Evolutionary conservation across 30 jellyfish, hydroid and myxozoan genomes (phyloP), one percentile per base, ranked within the genome.

Genomic region (Chironex yamaguchii): DNA sequence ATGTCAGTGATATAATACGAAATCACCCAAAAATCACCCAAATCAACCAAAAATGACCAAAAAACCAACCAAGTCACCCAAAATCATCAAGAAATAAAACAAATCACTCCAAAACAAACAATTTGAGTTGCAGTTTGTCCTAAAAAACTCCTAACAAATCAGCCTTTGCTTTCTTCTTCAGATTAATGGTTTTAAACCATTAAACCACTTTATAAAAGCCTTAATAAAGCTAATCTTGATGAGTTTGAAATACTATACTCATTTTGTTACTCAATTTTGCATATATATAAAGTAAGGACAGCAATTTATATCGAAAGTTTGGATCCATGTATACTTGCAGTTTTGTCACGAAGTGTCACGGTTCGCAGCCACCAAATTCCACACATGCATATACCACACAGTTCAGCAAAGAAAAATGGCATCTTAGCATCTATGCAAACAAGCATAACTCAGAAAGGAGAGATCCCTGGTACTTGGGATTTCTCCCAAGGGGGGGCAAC

Each of bases 381-480:
- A 42, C 58, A 42, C 58, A 42, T 42, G 58, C 58, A 42, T 42
- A 42, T 42, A 42, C 58, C 58, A 42, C 58, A 42, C 58, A 42
- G 58, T 42, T 42, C 58, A 42, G 58, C 58, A 42, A 42, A 42
- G 58, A 42, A 42, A 42, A 42, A 42, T 42, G 58, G 17, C 58
- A 42, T 42, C 58, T n/a, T n/a, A n/a, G n/a, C n/a, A n/a, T n/a
- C n/a, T n/a, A n/a, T n/a, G n/a, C n/a, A n/a, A n/a, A n/a, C n/a
- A n/a, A n/a, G n/a, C n/a, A n/a, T n/a, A n/a, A n/a, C n/a, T 42
- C 58, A 42, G 58, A 42, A 42, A 42, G 58, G 58, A 42, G 58
- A 42, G 58, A 42, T 42, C 58, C 58, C 58, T 42, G 58, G 58
- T 42, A 42, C 58, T 42, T 42, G 58, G 58, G 58, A 42, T 42